Evolutionary conservation across 53 echinoderm and acorn worm genomes (phyloP), one percentile per base, ranked within the genome.

Genomic region (Henricia sp.): DNA sequence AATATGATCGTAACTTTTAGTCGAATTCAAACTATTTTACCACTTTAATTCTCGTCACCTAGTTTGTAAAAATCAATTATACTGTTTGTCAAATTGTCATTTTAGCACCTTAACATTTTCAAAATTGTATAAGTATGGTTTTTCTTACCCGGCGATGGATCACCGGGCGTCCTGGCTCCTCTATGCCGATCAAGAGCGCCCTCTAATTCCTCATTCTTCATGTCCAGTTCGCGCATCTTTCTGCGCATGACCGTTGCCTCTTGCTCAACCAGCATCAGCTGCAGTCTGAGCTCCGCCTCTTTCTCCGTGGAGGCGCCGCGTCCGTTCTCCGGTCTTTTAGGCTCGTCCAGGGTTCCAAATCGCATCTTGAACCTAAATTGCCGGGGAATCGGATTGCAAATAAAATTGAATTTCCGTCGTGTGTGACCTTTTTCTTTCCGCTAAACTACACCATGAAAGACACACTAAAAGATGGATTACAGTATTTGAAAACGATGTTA

Each of bases 231-330:
- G 9, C 90, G 41, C 71, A 99, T 85, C 82, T 91, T 94, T 71
- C 92, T 83, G 60, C 92, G 70, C 94, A 95, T 99, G 30, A 94
- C 99, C 34, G 92, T 94, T 6, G 92, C 99, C 82, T 95, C 94
- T 51, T 94, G 94, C 69, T 94, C 99, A 4, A 80, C 88, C 62
- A 99, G 84, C 99, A 99, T 99, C 77, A 99, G 84, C 83, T 99
- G 99, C 16, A 99, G 85, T 23, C 99, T 75, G 20, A 99, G 89
- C 84, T 99, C 99, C 50, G 99, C 94, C 86, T 99, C 99, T 74
- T 94, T 94, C 76, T 99, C 99, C 52, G 94, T 92, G 44, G 88
- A 68, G 71, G 92, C 92, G 2, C 94, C 99, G 63, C 89, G 89
- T 12, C 75, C 83, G 59, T 91, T 89, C 54, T 89, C 93, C 25